Base-by-base conservation (phyloP, 2,113 vertebrate genomes). In the Mohoua ochrocephala region DNA sequence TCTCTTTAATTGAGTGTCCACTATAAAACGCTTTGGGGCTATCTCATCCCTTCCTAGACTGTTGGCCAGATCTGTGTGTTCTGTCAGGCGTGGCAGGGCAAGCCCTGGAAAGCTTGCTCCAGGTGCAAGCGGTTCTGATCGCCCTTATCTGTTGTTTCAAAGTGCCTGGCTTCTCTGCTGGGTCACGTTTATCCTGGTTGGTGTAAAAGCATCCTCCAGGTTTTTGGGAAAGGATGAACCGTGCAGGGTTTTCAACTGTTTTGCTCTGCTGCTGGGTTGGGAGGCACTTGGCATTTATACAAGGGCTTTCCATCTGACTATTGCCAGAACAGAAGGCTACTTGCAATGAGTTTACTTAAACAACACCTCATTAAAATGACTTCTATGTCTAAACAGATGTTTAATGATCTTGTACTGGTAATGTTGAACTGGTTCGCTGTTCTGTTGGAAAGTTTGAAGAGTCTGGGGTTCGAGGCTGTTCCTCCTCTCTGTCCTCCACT, bases 351-450 rank as follows among this genome's bases (percentile, higher is more conserved):
- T 93, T 96, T 95, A 96, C 89, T 92, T 94, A 93, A 90, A 89
- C 77, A 91, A 93, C 93, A 63, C 71, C 92, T 94, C 92, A 94
- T 97, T 97, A 96, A 96, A 97, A 97, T 97, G 96, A 82, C 92
- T 96, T 87, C 52, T 31, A 2, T 18, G 84, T 93, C 84, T 49
- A 89, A 95, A 82, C 26, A 87, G 73, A 92, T 87, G 85, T 91
- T 94, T 91, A 89, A 78, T 89, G 84, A 68, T 68, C 71, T 92
- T 19, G 41, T 87, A 35, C 19, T 22, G 54, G 49, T 45, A 61
- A 23, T 5, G 16, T 56, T 84, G 78, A 89, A 37, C 71, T 41
- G 37, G 53, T 86, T 89, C 59, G 4, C 64, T 80, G 0, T 84
- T 63, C 64, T 11, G 15, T 27, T 71, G 47, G 33, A 64, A 81